phyloP scores from a whole-genome alignment of 2,888 invertebrate genomes.

The Digitonthophagus gazella region DNA sequence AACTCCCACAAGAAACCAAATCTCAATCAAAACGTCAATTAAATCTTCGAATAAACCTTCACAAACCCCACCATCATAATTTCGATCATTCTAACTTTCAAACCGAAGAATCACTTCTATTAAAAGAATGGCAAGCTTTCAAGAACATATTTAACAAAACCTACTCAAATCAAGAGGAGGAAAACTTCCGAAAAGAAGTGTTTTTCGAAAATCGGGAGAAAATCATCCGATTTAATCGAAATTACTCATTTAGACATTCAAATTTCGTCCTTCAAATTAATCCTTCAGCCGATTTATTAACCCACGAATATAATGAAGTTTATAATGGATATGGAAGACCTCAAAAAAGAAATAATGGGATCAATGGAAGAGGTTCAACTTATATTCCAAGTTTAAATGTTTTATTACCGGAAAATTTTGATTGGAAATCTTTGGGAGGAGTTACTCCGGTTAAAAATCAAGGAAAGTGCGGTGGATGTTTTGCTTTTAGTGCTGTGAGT shows the following conservation, averaged over 20 bases:
- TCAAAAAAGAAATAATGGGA: not conserved
- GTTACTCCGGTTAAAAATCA: slow-evolving; percentile 46
- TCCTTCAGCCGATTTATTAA: slow-evolving; percentile 45
- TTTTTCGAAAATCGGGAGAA: slow-evolving; percentile 48
- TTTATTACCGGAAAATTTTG: slow-evolving; percentile 43
- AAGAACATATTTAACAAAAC: slow-evolving; percentile 42
- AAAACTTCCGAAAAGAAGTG: slow-evolving; percentile 42
- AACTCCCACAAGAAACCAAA: too few relatives aligned
- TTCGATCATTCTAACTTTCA: not conserved
- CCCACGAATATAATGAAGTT: slow-evolving; percentile 44
- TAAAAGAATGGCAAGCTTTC: slow-evolving; percentile 6
- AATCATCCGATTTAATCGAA: slow-evolving; percentile 44
- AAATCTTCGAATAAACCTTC: too few relatives aligned
- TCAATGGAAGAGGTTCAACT: slow-evolving; percentile 31
- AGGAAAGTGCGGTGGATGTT: slow-evolving; percentile 47
- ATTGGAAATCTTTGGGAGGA: slow-evolving; percentile 48
- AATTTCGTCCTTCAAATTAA: slow-evolving; percentile 46
- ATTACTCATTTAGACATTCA: slow-evolving; percentile 41
- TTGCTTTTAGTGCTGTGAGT: slow-evolving; percentile 50
- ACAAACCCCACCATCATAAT: too few relatives aligned
- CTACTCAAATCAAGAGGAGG: slow-evolving; percentile 42
- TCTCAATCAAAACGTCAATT: too few relatives aligned
- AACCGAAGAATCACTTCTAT: not conserved
- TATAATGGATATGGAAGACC: slow-evolving; percentile 44
- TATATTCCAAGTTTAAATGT: slow-evolving; percentile 47